These are phyloP conservation scores for Himantopus leucocephalus DNA, from an alignment of 2,113 vertebrate genomes.

Conservation along the genomic window DNA sequence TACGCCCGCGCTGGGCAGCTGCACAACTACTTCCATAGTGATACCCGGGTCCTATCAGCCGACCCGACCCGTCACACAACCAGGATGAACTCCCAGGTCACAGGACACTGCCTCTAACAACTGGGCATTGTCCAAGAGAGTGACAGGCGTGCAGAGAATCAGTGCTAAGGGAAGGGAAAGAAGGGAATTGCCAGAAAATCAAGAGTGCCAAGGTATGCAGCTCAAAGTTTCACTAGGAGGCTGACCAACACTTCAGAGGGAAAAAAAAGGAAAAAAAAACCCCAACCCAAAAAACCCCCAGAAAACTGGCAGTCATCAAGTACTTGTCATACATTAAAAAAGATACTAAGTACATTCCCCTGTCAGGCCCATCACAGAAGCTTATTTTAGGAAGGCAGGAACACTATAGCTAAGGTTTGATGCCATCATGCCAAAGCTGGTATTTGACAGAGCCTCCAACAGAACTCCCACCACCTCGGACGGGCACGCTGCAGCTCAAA, in stretches of 20 bases:
- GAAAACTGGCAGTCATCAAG: conserved; percentile 21
- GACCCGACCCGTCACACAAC: rapidly evolving
- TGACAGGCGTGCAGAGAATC: not conserved
- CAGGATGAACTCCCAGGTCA: not conserved
- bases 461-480: conserved; percentile 34
- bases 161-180: not conserved
- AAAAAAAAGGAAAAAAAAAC: not conserved
- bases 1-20: not conserved
- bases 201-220: not conserved
- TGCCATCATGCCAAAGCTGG: conserved; percentile 5
- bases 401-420: conserved; percentile 22
- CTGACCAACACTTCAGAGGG: not conserved
- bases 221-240: not conserved
- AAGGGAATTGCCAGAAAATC: not conserved
- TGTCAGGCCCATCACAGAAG: conserved; percentile 15
- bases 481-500: not conserved
- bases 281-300: not conserved
- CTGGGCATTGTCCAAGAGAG: too few species aligned
- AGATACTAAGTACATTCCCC: not conserved
- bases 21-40: not conserved
- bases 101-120: not conserved
- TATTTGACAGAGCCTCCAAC: conserved; percentile 35
- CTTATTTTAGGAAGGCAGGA: conserved; percentile 32
- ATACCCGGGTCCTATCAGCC: not conserved
- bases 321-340: conserved; percentile 3